Evolutionary conservation across 2,113 vertebrate species (phyloP).

Genomic region (Bombycilla garrulus): DNA sequence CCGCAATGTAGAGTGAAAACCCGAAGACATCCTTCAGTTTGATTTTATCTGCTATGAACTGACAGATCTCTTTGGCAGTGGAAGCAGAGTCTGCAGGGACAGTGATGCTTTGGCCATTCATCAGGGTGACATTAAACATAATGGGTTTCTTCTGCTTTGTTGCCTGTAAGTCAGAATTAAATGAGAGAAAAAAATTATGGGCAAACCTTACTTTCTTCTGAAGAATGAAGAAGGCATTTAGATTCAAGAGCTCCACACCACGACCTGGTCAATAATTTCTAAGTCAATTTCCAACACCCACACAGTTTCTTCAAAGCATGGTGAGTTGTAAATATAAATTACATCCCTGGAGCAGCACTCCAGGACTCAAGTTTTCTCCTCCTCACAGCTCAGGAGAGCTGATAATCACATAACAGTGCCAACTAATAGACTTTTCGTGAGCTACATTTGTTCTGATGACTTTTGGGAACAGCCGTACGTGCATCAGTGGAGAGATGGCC

Average conservation of each 20-base stretch:
- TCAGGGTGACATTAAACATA: slow-evolving; percentile 80
- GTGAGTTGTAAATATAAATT: background rate
- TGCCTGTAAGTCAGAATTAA: slow-evolving; percentile 74
- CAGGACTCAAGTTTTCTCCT: background rate
- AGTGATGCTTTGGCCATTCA: slow-evolving; percentile 81
- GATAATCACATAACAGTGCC: background rate
- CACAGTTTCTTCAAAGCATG: background rate
- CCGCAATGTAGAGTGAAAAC: slow-evolving; percentile 89
- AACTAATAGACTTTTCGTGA: background rate
- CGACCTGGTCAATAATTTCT: background rate
- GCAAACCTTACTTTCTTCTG: background rate
- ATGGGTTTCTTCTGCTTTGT: slow-evolving; percentile 90
- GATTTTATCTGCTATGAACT: slow-evolving; percentile 78
- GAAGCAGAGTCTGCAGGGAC: slow-evolving; percentile 88
- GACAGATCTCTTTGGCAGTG: slow-evolving; percentile 87
- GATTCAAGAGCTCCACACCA: background rate
- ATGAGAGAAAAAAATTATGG: background rate
- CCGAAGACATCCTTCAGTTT: slow-evolving; percentile 86
- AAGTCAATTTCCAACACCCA: background rate
- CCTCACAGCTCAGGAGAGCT: background rate
- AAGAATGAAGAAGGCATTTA: background rate
- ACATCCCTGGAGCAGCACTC: background rate
- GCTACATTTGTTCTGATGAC: background rate
- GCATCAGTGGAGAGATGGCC: background rate
- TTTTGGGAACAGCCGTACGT: background rate